Percentiles rank a stretch among this genome's conserved stretches.
These are phyloP conservation scores for Condylura cristata DNA, from an alignment of 2,113 vertebrate genomes.

Conservation along the genomic window DNA sequence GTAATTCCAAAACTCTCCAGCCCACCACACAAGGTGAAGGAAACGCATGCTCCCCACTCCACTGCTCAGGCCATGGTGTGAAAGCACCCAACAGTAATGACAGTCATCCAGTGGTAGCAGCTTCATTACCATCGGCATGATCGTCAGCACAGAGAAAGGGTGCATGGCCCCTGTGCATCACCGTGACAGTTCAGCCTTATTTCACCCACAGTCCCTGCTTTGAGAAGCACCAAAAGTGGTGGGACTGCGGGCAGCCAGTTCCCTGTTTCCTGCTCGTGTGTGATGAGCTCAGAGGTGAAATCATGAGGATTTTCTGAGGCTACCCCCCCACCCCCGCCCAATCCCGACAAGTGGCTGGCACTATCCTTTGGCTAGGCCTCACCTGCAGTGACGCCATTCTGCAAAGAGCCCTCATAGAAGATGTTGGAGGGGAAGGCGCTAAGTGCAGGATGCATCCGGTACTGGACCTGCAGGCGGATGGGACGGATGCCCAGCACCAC, in stretches of 20 bases:
- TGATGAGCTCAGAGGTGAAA: not conserved
- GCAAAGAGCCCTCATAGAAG: slow-evolving; percentile 98
- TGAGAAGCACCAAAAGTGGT: too few relatives aligned
- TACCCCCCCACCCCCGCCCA: too few relatives aligned
- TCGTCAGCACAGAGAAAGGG: too few relatives aligned
- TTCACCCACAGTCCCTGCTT: too few relatives aligned
- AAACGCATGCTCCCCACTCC: too few relatives aligned
- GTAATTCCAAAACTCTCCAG: not conserved
- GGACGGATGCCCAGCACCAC: slow-evolving; percentile 99
- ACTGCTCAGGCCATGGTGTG: too few relatives aligned
- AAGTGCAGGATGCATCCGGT: slow-evolving; percentile 98
- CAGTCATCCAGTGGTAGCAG: not conserved
- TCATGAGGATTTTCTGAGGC: not conserved
- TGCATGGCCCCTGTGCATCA: accelerated
- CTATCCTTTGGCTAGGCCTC: not conserved
- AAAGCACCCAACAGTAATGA: not conserved
- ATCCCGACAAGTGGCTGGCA: too few relatives aligned
- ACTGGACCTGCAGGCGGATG: slow-evolving; percentile 98
- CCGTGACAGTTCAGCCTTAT: too few relatives aligned
- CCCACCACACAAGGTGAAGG: too few relatives aligned
- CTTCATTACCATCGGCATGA: not conserved
- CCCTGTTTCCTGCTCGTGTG: too few relatives aligned
- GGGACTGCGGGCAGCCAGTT: too few relatives aligned
- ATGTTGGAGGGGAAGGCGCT: slow-evolving; percentile 99
- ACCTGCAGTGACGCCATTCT: slow-evolving; percentile 97